Conservation (phyloP, 2,113 vertebrate genomes). For the Ictalurus punctatus region DNA sequence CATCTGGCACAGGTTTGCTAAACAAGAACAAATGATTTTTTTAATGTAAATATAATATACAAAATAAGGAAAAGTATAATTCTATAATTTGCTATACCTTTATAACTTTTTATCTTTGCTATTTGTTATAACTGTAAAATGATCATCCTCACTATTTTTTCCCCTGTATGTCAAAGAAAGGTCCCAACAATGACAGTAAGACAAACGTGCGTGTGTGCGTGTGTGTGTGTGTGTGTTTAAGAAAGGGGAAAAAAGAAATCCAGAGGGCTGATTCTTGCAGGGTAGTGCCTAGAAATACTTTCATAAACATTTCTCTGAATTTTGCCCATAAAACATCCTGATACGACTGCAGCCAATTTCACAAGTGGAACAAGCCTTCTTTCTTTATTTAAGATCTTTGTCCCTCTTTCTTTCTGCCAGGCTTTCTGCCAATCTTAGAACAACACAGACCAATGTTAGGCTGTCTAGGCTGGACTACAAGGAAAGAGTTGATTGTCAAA, state of each 20-base stretch:
- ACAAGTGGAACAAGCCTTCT: conserved; percentile 30
- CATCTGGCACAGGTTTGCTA: not conserved
- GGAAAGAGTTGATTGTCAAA: not conserved
- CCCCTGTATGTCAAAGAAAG: not conserved
- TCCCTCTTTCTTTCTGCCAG: conserved; percentile 6
- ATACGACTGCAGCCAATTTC: conserved; percentile 26
- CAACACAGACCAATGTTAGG: not conserved
- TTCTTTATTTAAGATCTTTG: conserved; percentile 35
- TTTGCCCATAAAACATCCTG: conserved; percentile 46
- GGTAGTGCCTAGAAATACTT: conserved; percentile 40
- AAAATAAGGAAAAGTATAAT: not conserved
- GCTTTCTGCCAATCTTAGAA: not conserved
- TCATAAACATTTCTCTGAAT: conserved; percentile 51
- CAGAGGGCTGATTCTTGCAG: conserved; percentile 27
- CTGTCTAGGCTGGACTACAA: not conserved
- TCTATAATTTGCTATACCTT: not conserved
- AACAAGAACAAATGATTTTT: not conserved
- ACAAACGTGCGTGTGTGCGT: not conserved
- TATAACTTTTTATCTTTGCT: too few species aligned
- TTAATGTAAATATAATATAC: not conserved
- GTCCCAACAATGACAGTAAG: not conserved
- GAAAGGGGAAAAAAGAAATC: conserved; percentile 28
- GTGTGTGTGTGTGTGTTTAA: not conserved
- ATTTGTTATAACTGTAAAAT: not conserved
- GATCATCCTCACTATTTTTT: not conserved